These are phyloP conservation scores for Pterobdella sp. DNA, from an alignment of 2,888 invertebrate species.

Conservation along the genomic window DNA sequence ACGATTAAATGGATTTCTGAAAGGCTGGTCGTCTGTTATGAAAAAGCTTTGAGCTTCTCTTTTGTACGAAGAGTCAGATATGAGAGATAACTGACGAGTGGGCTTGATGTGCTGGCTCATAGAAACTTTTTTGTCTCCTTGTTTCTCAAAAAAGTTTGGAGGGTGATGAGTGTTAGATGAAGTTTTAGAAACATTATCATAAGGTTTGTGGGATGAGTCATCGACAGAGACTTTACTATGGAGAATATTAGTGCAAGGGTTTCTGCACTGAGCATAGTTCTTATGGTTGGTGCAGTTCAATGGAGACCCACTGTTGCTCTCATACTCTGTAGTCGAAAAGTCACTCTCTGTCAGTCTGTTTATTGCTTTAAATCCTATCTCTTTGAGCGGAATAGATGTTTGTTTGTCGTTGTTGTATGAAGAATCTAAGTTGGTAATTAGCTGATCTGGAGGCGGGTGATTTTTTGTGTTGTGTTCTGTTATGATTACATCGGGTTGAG, in stretches of 20 bases:
- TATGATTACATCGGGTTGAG: neutral
- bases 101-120: neutral
- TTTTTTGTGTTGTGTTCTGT: neutral
- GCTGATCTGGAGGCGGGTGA: too few species aligned
- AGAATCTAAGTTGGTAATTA: too few species aligned
- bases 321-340: conserved; percentile 3
- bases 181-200: neutral
- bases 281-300: neutral
- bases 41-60: too few species aligned
- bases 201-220: neutral
- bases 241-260: neutral
- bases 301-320: conserved; percentile 1
- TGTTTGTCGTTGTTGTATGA: neutral
- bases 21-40: too few species aligned
- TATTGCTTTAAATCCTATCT: conserved; percentile 5
- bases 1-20: neutral
- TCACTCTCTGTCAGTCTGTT: conserved; percentile 2
- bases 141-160: too few species aligned
- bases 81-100: neutral
- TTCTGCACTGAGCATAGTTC: neutral
- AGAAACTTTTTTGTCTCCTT: neutral
- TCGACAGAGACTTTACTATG: neutral
- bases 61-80: neutral
- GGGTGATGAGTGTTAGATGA: neutral
- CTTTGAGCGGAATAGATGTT: neutral